Conservation (phyloP, 1,140 invertebrate genomes). For the Polypedilum pembai region DNA sequence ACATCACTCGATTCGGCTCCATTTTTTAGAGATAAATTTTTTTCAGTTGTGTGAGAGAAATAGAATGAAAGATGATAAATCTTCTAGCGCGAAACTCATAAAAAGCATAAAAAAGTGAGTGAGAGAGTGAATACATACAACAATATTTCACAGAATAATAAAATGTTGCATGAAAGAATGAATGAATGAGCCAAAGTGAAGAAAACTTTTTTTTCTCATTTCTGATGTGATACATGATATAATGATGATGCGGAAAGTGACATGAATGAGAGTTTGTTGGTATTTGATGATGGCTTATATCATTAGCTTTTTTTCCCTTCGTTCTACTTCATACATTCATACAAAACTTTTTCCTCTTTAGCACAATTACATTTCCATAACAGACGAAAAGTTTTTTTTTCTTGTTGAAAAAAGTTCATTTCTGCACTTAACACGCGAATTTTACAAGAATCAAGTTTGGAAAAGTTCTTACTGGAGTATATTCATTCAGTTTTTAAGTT, state of each 20-base stretch:
- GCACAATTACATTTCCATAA: too few species aligned
- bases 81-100: constrained; percentile 4
- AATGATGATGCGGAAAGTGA: neutral
- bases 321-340: too few species aligned
- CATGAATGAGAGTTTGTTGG: neutral
- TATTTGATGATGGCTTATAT: constrained; percentile 1
- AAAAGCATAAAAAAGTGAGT: constrained; percentile 4
- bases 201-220: neutral
- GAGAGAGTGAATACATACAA: neutral
- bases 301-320: neutral
- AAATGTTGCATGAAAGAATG: constrained; percentile 2
- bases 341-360: too few species aligned
- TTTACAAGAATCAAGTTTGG: neutral
- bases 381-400: neutral
- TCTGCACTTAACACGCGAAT: constrained; percentile 6
- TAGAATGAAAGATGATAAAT: neutral
- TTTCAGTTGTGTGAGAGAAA: neutral
- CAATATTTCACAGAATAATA: constrained; percentile 6
- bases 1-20: neutral
- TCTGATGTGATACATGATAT: neutral
- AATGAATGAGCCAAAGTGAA: neutral
- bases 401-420: neutral
- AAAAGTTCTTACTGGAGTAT: too few species aligned
- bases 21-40: neutral
- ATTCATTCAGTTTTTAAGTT: too few species aligned